These are phyloP conservation scores for Axis porcinus DNA, from an alignment of 2,113 vertebrate species.

Conservation along the genomic window DNA sequence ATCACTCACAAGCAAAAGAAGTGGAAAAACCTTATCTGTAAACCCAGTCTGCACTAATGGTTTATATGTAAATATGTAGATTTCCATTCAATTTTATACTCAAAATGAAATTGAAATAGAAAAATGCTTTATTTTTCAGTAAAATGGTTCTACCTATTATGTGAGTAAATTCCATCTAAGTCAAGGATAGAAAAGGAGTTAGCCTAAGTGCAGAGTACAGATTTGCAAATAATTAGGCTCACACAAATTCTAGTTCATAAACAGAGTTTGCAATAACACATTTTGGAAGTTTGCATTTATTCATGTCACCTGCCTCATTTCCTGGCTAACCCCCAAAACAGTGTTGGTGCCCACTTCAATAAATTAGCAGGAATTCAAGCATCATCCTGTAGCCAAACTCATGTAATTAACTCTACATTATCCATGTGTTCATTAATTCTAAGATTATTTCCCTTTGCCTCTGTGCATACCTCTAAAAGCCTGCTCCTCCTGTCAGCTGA, in stretches of 20 bases:
- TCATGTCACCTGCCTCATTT: slow-evolving; percentile 39
- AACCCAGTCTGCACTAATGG: slow-evolving; percentile 47
- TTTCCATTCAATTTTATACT: slow-evolving; percentile 52
- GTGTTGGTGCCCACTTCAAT: slow-evolving; percentile 32
- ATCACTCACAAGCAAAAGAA: slow-evolving; percentile 36
- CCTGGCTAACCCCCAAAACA: slow-evolving; percentile 25
- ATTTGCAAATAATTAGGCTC: slow-evolving; percentile 54
- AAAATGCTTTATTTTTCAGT: slow-evolving; percentile 51
- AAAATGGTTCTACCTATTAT: slow-evolving; percentile 37
- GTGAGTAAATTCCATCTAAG: slow-evolving; percentile 35
- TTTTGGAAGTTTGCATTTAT: slow-evolving; percentile 35
- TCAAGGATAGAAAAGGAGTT: slow-evolving; percentile 34
- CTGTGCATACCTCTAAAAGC: not conserved
- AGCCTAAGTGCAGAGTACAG: not conserved
- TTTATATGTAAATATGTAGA: slow-evolving; percentile 53
- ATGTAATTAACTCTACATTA: slow-evolving; percentile 41
- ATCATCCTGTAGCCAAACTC: not conserved
- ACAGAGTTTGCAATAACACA: slow-evolving; percentile 28
- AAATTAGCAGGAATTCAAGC: slow-evolving; percentile 29
- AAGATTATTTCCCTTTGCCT: slow-evolving; percentile 1
- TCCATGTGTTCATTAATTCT: slow-evolving; percentile 15
- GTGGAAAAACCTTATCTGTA: slow-evolving; percentile 55
- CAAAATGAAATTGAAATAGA: slow-evolving; percentile 54
- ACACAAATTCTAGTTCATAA: slow-evolving; percentile 35
- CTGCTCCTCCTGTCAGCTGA: not conserved